Percentiles rank a stretch among this genome's conserved stretches.
These are phyloP conservation scores for Tipula helvola DNA, from an alignment of 2,888 invertebrate genomes.

Conservation along the genomic window DNA sequence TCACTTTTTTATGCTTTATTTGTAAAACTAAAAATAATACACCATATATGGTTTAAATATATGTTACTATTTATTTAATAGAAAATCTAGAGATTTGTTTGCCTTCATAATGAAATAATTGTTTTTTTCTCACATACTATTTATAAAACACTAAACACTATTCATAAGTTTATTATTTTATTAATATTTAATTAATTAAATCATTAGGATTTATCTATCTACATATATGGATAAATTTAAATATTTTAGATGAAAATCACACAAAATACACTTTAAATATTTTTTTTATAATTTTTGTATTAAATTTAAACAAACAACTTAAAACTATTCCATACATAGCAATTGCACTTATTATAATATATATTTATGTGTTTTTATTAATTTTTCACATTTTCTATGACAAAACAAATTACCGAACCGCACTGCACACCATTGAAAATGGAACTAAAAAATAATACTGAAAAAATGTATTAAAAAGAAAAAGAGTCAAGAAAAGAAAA, in stretches of 20 bases:
- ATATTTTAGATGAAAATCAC: background rate
- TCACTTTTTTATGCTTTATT: background rate
- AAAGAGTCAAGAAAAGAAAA: constrained; percentile 4
- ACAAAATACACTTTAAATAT: background rate
- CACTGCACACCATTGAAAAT: background rate
- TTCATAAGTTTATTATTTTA: background rate
- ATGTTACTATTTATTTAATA: background rate
- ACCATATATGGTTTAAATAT: background rate
- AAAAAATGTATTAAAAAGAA: background rate
- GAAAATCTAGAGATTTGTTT: background rate
- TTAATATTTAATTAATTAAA: background rate
- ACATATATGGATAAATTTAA: background rate
- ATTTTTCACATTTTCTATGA: background rate
- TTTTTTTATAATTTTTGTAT: background rate
- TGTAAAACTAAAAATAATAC: background rate
- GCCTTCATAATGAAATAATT: background rate
- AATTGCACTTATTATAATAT: background rate
- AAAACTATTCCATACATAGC: background rate
- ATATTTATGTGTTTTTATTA: background rate
- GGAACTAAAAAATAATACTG: background rate
- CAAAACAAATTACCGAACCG: background rate
- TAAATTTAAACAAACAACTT: background rate
- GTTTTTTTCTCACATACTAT: background rate
- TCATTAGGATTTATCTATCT: background rate
- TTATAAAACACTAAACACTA: background rate